Evolutionary conservation across 2,113 vertebrate genomes (phyloP).

Genomic region (Odobenus rosmarus): DNA sequence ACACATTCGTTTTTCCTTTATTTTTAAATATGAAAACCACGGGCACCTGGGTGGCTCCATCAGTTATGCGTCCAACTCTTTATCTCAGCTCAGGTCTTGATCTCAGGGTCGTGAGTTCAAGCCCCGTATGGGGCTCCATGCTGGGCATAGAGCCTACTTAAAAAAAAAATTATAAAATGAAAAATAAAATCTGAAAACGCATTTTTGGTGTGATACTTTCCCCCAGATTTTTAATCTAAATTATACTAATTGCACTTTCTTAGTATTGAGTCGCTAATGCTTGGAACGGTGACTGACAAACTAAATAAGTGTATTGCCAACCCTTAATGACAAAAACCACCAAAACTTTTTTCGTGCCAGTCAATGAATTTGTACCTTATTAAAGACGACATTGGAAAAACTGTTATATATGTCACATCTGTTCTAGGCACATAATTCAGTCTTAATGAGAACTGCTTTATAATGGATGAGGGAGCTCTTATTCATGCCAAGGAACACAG

Average conservation of each 20-base stretch:
- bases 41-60: neutral
- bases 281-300: neutral
- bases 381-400: neutral
- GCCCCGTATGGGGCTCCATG: neutral
- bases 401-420: neutral
- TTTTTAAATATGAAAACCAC: neutral
- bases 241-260: neutral
- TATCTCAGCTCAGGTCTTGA: neutral
- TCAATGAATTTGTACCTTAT: neutral
- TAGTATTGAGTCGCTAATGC: neutral
- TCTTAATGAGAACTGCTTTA: neutral
- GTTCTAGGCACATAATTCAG: too few species aligned
- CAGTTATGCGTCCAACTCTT: neutral
- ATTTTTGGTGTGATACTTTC: neutral
- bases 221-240: neutral
- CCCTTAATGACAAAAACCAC: neutral
- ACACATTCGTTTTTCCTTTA: neutral
- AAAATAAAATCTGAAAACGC: neutral
- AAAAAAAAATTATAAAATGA: neutral
- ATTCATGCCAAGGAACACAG: neutral
- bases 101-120: neutral
- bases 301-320: neutral
- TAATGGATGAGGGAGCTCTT: neutral
- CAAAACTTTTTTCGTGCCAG: neutral
- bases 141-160: neutral